Percentiles rank a stretch among this genome's conserved stretches.
Evolutionary conservation across 2,113 vertebrate genomes (phyloP).

Genomic region (Platysteira castanea): DNA sequence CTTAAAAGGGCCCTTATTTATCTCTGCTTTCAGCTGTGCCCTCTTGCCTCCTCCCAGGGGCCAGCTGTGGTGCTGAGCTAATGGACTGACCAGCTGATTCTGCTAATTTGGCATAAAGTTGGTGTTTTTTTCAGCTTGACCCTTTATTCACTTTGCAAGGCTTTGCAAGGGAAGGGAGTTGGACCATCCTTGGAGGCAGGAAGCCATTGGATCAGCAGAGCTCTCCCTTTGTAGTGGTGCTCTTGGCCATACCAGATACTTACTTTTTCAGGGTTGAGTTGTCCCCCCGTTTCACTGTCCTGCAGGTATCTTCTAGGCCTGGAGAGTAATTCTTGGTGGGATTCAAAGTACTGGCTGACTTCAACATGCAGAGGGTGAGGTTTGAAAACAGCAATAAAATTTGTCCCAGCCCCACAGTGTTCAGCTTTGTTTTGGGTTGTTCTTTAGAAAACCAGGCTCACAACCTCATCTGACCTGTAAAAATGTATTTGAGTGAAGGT

Average conservation of each 20-base stretch:
- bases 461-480: neutral
- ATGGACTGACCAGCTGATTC: neutral
- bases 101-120: neutral
- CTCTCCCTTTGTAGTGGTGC: neutral
- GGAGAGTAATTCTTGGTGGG: neutral
- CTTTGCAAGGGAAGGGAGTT: neutral
- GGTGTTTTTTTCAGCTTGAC: neutral
- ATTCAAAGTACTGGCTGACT: neutral
- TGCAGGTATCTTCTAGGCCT: neutral
- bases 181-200: neutral
- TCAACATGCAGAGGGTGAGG: neutral
- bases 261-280: neutral
- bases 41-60: neutral
- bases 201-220: neutral
- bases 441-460: neutral
- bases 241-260: accelerated
- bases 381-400: neutral
- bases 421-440: neutral
- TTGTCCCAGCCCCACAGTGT: neutral
- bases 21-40: neutral
- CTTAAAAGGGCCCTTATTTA: neutral
- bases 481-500: neutral
- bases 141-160: neutral
- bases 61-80: neutral
- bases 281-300: neutral